Evolutionary conservation across 1,140 invertebrate species (phyloP), one percentile per base, ranked within the genome.

Genomic region (Atta colombica): DNA sequence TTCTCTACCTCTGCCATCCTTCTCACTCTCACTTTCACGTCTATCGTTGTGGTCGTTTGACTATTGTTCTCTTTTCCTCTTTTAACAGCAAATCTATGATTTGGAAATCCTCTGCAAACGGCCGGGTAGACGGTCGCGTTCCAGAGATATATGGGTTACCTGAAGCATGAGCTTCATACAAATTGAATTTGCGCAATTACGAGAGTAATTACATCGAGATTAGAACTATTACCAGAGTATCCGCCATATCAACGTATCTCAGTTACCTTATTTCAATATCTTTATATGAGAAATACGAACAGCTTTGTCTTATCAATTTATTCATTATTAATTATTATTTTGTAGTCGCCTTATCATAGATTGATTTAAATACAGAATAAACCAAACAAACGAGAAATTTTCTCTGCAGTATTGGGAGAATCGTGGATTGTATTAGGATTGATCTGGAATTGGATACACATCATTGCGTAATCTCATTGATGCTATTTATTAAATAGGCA

Each of bases 151-250:
- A 93, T 94, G 91, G 92, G 90, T 92, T 92, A 93, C 92, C 90
- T 88, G 87, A 91, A 90, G 90, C 49, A 45, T 49, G 61, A 81
- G 91, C 92, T 94, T 94, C 93, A 93, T 94, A 94, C 92, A 94
- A 94, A 94, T 94, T 94, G 93, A 94, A 94, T 94, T 94, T 94
- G 91, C 88, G 94, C 92, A 94, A 94, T 94, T 94, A 94, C 92
- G 91, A 86, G 87, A 93, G 94, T 93, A 94, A 94, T 94, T 94
- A 94, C 93, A 89, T 87, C 80, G 90, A 91, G 93, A 94, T 94
- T 93, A 94, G 92, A 92, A 89, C 92, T 92, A 94, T 94, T 94
- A 94, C 92, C 81, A 84, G 88, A 74, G 92, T 90, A 77, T 90
- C 87, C 89, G 58, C 25, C 35, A 39, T 58, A 39, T 68, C 53